These are phyloP conservation scores for Nycticebus coucang DNA, from an alignment of 2,113 vertebrate genomes.

Conservation along the genomic window DNA sequence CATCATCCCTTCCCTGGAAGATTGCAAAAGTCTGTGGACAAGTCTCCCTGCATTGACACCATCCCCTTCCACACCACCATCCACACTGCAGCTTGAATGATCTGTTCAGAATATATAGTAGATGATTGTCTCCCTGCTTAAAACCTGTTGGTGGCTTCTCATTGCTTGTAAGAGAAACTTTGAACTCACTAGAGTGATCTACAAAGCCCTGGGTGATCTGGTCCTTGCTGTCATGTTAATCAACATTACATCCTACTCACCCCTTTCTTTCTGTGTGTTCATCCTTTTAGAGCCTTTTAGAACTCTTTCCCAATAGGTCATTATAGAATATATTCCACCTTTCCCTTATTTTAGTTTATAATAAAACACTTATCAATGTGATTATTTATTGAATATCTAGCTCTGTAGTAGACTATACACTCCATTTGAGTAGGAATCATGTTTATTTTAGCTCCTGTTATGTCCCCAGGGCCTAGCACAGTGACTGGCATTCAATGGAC, in stretches of 20 bases:
- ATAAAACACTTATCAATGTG: neutral
- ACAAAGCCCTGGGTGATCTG: no score
- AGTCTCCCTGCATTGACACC: neutral
- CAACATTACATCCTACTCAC: fast-evolving
- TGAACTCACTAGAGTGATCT: neutral
- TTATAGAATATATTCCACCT: neutral
- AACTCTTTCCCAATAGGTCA: neutral
- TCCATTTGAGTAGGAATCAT: neutral
- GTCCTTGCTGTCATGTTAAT: neutral
- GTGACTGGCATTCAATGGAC: neutral
- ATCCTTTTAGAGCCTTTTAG: neutral
- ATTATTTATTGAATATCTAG: neutral
- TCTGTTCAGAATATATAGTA: neutral
- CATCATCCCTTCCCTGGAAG: neutral
- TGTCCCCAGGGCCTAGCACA: neutral
- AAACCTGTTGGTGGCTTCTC: neutral
- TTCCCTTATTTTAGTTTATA: neutral
- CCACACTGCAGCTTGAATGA: neutral
- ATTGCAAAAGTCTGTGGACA: neutral
- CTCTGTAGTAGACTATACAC: neutral
- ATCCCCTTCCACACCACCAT: neutral
- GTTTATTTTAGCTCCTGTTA: neutral
- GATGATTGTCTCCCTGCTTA: neutral
- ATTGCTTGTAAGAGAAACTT: neutral
- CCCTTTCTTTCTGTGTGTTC: neutral